Base-by-base conservation (phyloP, 1,140 invertebrate species). In the Anadara kagoshimensis region DNA sequence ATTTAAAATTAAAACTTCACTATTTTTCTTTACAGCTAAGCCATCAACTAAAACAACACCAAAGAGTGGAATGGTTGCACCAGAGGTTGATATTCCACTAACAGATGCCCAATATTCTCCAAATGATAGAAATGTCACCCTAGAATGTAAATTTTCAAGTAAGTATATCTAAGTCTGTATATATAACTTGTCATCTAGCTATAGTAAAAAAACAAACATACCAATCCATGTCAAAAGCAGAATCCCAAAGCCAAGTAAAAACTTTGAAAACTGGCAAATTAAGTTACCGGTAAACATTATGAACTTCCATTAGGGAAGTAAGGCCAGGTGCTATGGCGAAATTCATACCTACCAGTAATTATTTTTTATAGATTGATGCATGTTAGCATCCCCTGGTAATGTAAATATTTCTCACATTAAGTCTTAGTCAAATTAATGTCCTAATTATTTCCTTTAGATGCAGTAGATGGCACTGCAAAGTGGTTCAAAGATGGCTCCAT, bases 401-500 rank as follows among this genome's bases (percentile, higher is more conserved):
- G n/a, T n/a, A n/a, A n/a, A n/a, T n/a, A n/a, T n/a, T n/a, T n/a
- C n/a, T n/a, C n/a, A n/a, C n/a, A n/a, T n/a, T n/a, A n/a, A n/a
- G n/a, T n/a, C n/a, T n/a, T n/a, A 47, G 16, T 47, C 16, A 16
- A 47, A 8, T 8, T 10, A 47, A 47, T 47, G 16, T 47, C 16
- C 16, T 47, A 47, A 10, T 47, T 47, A 10, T 56, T 56, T 44
- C 43, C 5, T 51, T 49, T 24, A 84, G 83, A 78, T 72, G 80
- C 75, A 5, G 76, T 69, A 36, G 77, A 80, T 75, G 75, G 78
- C 22, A 69, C 59, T 49, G 73, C 76, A 41, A 78, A 73, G 26
- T 87, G 86, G 86, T 82, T 77, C 47, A 83, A 81, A 59, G 79
- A 87, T 69, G 83, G 80, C 0, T 70, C 75, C 29, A 77, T 82